Evolutionary conservation across 2,797 vertebrate genomes (phyloP), one percentile per base, ranked within the genome.

Genomic region (Paramormyrops hopkinsi): DNA sequence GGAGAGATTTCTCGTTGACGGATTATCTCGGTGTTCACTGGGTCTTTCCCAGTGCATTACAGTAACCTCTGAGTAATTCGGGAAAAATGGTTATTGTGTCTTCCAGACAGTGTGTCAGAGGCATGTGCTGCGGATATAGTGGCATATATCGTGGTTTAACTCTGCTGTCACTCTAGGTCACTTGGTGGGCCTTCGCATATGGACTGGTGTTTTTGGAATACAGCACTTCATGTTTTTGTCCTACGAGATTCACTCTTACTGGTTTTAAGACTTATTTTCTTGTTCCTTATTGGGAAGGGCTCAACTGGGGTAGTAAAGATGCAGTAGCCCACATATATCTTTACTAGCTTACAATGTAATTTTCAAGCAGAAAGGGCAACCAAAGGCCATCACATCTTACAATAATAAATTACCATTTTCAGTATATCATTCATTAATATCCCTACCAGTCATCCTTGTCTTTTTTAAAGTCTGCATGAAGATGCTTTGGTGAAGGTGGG

Each of bases 61-160:
- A 53, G 22, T 41, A 73, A 44, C 33, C 48, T 54, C 86, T 85
- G 54, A 86, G 22, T 87, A 69, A 62, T 56, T 73, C 1, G 33
- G 46, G 22, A 51, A 54, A 76, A 87, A 87, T 54, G 59, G 29
- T 54, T 86, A 50, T 89, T 89, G 56, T 85, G 46, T 17, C 4
- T 50, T 33, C 29, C 59, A 46, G 56, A 19, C 22, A 76, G 51
- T 48, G 85, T 89, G 86, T 90, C 86, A 48, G 86, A 79, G 37
- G 51, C 29, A 19, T 54, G 59, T 89, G 62, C 37, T 46, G 62
- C 9, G n/a, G 33, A 50, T 29, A 50, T 87, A 82, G 46, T 44
- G 29, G 4, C 41, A 46, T n/a, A 79, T 51, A 79, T 48, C 79
- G n/a, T 56, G 65, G n/a, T 89, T 87, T 53, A 12, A 87, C 37